Percentiles rank a stretch among this genome's conserved stretches.
These are phyloP conservation scores for Syritta pipiens DNA, from an alignment of 2,888 invertebrate species.

Conservation along the genomic window DNA sequence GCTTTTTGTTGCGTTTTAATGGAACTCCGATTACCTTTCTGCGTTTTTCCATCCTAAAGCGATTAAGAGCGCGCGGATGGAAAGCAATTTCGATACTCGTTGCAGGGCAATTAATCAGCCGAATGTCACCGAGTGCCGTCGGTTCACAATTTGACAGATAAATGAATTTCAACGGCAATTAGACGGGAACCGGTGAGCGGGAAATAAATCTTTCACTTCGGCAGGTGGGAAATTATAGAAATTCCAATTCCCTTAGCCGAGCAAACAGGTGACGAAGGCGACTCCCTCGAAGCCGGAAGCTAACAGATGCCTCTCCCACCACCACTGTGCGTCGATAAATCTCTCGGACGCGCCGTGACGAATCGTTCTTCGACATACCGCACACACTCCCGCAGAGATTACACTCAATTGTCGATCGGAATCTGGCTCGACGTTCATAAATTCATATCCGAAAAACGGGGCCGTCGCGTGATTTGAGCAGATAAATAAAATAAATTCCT, in stretches of 20 bases:
- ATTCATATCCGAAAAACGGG: conserved; percentile 51
- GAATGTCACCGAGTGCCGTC: conserved; percentile 28
- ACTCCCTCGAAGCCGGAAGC: conserved; percentile 13
- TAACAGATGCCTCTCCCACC: conserved; percentile 15
- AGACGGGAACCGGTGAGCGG: conserved; percentile 10
- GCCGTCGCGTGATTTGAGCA: conserved; percentile 57
- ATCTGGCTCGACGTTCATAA: conserved; percentile 53
- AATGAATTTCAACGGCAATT: conserved; percentile 24
- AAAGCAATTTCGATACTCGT: neutral
- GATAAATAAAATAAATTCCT: conserved; percentile 62
- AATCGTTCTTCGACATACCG: conserved; percentile 50
- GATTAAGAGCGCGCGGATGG: conserved; percentile 24
- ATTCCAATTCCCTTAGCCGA: neutral
- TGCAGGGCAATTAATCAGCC: conserved; percentile 33
- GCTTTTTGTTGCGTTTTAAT: conserved; percentile 4
- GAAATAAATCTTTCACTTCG: conserved; percentile 27
- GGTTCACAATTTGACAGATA: conserved; percentile 28
- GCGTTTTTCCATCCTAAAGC: conserved; percentile 32
- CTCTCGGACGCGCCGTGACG: conserved; percentile 48
- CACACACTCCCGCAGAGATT: conserved; percentile 19
- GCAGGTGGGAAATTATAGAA: conserved; percentile 28
- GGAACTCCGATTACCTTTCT: conserved; percentile 17
- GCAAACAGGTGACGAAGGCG: neutral
- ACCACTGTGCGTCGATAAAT: conserved; percentile 37
- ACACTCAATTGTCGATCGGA: conserved; percentile 60